Percentiles rank a stretch among this genome's conserved stretches.
phyloP scores from a whole-genome alignment of 2,113 vertebrate genomes.

The Hystrix cristata region DNA sequence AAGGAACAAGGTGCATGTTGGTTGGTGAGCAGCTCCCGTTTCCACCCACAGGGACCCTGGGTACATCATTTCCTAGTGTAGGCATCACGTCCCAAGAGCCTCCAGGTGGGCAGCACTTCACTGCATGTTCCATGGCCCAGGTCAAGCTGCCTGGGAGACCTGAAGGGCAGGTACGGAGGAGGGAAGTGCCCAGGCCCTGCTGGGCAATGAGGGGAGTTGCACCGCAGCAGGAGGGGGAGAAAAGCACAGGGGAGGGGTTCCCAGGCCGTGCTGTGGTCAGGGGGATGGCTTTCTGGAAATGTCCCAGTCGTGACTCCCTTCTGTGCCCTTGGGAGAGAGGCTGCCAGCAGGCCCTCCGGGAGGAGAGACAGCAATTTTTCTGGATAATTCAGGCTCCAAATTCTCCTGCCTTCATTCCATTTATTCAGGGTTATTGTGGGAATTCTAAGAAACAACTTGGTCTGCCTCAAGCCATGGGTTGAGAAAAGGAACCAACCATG shows the following conservation, averaged over 20 bases:
- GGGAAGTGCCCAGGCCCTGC: not conserved
- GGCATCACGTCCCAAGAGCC: not conserved
- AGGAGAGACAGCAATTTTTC: constrained; percentile 22
- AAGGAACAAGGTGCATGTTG: not conserved
- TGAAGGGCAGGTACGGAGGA: not conserved
- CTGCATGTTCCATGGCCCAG: not conserved
- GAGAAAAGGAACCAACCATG: constrained; percentile 30
- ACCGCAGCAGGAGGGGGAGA: not conserved
- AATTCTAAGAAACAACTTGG: constrained; percentile 58
- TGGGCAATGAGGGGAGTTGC: not conserved
- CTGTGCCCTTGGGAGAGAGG: not conserved
- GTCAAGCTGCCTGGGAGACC: not conserved
- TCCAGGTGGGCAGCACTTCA: not conserved
- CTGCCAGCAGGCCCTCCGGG: constrained; percentile 21
- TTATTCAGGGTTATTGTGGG: constrained; percentile 56
- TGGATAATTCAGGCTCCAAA: not conserved
- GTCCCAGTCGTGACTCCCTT: not conserved
- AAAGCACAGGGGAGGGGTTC: not conserved
- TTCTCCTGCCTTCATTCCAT: constrained; percentile 38
- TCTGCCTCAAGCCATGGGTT: not conserved
- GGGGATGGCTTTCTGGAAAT: constrained; percentile 24
- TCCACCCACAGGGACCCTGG: fast-evolving
- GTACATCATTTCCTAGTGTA: not conserved
- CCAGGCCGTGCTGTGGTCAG: not conserved
- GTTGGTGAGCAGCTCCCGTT: not conserved